These are phyloP conservation scores for Hoplias malabaricus DNA, from an alignment of 2,113 vertebrate genomes.

Conservation along the genomic window DNA sequence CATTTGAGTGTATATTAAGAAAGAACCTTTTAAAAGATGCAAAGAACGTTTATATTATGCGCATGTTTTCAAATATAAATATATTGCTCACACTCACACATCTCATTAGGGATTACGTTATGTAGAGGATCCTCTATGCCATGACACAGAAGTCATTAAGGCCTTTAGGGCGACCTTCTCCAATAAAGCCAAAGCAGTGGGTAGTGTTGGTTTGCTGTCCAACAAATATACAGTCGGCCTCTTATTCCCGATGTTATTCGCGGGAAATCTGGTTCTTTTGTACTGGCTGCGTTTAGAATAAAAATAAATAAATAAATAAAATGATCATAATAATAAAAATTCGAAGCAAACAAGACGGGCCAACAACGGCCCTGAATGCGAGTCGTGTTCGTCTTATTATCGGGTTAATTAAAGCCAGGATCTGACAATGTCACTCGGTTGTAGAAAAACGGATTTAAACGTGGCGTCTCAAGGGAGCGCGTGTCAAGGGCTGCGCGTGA, in stretches of 20 bases:
- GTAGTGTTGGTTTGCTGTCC: not conserved
- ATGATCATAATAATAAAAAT: too few species aligned
- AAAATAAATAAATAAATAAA: slow-evolving; percentile 75
- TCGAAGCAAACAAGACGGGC: slow-evolving; percentile 83
- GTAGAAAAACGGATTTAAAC: slow-evolving; percentile 99
- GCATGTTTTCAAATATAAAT: too few species aligned
- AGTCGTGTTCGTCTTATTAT: slow-evolving; percentile 97
- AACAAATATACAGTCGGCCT: not conserved
- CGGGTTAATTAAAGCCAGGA: slow-evolving; percentile 99
- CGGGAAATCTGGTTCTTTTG: slow-evolving; percentile 24
- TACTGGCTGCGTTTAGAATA: slow-evolving; percentile 42
- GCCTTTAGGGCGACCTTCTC: too few species aligned
- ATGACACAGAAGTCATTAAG: too few species aligned
- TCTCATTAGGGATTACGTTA: too few species aligned
- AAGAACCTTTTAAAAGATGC: too few species aligned
- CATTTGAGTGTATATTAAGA: too few species aligned
- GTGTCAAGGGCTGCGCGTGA: slow-evolving; percentile 87
- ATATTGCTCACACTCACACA: too few species aligned
- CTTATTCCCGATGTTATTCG: slow-evolving; percentile 16
- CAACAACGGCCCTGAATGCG: slow-evolving; percentile 82
- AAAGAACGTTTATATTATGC: too few species aligned
- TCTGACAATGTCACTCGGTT: slow-evolving; percentile 99
- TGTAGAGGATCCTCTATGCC: too few species aligned
- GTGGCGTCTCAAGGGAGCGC: slow-evolving; percentile 92
- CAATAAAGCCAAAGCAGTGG: too few species aligned